Conservation (phyloP, 2,888 invertebrate species). For the Cenopis cana region DNA sequence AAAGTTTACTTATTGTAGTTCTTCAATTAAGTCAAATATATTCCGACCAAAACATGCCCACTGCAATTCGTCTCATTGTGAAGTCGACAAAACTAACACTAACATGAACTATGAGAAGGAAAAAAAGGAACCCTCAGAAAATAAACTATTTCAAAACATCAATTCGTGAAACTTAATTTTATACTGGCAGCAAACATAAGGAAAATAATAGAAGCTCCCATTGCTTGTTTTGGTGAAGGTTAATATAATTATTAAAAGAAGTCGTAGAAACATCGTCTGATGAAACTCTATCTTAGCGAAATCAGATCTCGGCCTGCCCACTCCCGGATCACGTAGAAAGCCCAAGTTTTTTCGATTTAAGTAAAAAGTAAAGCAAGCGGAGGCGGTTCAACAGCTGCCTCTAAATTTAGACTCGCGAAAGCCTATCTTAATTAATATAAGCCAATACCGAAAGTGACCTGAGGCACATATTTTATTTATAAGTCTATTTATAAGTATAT, state of each 20-base stretch:
- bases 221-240: constrained; percentile 64
- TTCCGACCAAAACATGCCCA: constrained; percentile 35
- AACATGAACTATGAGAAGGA: neutral
- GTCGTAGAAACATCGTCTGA: constrained; percentile 74
- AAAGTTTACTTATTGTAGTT: constrained; percentile 45
- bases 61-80: neutral
- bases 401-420: constrained; percentile 70
- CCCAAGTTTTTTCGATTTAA: constrained; percentile 60
- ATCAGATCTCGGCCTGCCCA: constrained; percentile 71
- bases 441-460: no score
- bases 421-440: constrained; percentile 42
- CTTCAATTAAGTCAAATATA: constrained; percentile 36
- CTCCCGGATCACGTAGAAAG: constrained; percentile 62
- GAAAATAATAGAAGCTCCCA: constrained; percentile 53
- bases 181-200: constrained; percentile 31
- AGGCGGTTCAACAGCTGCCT: constrained; percentile 70
- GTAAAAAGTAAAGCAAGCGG: constrained; percentile 67
- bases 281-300: constrained; percentile 81
- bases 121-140: neutral
- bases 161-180: constrained; percentile 1
- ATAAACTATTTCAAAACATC: constrained; percentile 2
- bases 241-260: constrained; percentile 76
- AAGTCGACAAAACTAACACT: constrained; percentile 12
- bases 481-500: no score
- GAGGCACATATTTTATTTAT: no score